phyloP scores from a whole-genome alignment of 2,113 vertebrate species.

The Progne subis region DNA sequence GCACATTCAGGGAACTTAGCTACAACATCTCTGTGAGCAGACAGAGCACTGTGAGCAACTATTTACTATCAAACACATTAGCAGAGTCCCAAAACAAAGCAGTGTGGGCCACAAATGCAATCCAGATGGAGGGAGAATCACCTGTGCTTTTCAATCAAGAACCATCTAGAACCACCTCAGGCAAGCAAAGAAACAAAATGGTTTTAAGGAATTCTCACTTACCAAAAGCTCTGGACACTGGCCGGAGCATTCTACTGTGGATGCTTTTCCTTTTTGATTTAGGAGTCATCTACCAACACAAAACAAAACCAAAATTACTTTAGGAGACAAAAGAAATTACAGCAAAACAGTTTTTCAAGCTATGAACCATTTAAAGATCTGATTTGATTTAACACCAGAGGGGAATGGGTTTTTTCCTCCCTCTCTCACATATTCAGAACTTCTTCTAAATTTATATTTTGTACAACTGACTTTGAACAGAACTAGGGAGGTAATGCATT shows the following conservation, averaged over 20 bases:
- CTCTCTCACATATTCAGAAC: not conserved
- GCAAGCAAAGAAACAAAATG: not conserved
- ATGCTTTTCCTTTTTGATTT: slow-evolving; percentile 98
- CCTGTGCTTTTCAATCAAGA: not conserved
- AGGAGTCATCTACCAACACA: slow-evolving; percentile 89
- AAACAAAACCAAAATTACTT: slow-evolving; percentile 23
- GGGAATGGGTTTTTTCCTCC: not conserved
- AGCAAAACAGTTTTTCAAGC: not conserved
- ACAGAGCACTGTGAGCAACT: not conserved
- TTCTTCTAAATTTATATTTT: not conserved
- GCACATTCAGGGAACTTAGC: not conserved
- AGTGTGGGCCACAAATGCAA: not conserved
- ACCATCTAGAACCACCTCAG: not conserved
- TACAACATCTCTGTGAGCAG: not conserved
- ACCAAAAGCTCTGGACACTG: slow-evolving; percentile 96
- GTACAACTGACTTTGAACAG: not conserved
- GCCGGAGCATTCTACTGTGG: slow-evolving; percentile 95
- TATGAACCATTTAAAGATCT: not conserved
- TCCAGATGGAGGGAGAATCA: not conserved
- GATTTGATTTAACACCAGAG: not conserved
- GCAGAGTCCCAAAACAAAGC: not conserved
- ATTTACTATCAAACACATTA: not conserved
- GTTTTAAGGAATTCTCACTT: slow-evolving; percentile 48
- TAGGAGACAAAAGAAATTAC: not conserved
- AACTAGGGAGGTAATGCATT: not conserved